A percentile compares a stretch with the other conserved stretches of the same genome.
Evolutionary conservation across 2,797 vertebrate genomes (phyloP).

Genomic region (Garrulus glandarius): DNA sequence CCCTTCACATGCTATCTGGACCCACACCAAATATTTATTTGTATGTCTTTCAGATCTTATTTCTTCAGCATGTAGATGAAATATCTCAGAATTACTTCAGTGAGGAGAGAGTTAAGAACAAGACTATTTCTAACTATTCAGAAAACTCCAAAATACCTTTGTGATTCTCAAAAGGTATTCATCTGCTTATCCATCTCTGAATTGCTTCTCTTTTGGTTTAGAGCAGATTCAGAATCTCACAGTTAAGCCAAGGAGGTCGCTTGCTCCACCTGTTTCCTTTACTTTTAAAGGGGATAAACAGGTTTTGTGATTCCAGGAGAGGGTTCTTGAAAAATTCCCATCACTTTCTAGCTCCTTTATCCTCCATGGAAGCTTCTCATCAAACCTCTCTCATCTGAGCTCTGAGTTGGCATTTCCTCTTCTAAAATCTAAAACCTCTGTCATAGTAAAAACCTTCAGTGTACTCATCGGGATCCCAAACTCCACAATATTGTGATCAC

Average conservation of each 20-base stretch:
- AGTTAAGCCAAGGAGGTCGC: not conserved
- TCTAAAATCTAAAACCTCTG: not conserved
- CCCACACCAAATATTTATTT: not conserved
- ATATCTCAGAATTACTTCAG: not conserved
- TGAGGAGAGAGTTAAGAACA: not conserved
- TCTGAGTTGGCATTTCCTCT: not conserved
- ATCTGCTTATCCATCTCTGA: not conserved
- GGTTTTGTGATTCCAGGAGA: not conserved
- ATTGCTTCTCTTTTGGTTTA: not conserved
- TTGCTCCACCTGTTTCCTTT: not conserved
- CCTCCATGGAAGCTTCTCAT: not conserved
- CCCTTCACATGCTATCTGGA: not conserved
- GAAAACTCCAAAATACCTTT: not conserved
- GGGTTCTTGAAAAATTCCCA: not conserved
- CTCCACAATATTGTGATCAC: not conserved
- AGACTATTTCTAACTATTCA: not conserved
- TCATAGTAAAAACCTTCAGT: not conserved
- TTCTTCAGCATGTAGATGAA: not conserved
- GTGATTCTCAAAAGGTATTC: not conserved
- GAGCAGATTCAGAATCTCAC: not conserved
- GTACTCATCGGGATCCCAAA: no score
- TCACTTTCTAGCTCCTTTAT: not conserved
- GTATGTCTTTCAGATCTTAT: not conserved
- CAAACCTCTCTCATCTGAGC: rapidly evolving
- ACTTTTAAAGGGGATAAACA: not conserved